These are phyloP conservation scores for Ischnura elegans DNA, from an alignment of 2,888 invertebrate species.

Conservation along the genomic window DNA sequence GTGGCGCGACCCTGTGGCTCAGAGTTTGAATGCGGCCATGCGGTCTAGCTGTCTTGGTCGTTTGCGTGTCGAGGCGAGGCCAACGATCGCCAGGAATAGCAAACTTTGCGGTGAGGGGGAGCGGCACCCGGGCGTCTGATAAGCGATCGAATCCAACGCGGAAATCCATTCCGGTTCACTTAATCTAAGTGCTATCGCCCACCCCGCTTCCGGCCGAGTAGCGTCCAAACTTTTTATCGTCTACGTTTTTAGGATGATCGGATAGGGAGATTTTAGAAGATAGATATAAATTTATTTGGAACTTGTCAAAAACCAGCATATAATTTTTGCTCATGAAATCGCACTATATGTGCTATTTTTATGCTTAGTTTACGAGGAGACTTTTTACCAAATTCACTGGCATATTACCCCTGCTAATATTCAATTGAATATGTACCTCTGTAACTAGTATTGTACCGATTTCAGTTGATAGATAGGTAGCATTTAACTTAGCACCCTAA, in stretches of 20 bases:
- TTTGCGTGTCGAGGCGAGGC: not conserved
- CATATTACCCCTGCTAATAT: no score
- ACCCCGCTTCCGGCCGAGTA: not conserved
- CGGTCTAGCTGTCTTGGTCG: not conserved
- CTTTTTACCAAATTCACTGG: no score
- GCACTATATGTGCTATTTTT: no score
- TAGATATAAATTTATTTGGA: no score
- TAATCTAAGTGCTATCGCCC: slow-evolving; percentile 28
- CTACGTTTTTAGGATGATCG: not conserved
- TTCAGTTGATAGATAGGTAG: no score
- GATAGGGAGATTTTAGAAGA: no score
- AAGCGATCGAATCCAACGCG: slow-evolving; percentile 27
- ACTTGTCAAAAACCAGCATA: no score
- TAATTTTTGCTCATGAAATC: no score
- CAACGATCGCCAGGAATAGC: slow-evolving; percentile 14
- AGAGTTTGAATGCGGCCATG: not conserved
- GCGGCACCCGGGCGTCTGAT: not conserved
- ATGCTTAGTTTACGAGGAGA: no score
- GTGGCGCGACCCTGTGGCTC: not conserved
- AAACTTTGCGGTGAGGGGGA: not conserved
- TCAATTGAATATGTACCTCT: no score
- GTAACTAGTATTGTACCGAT: no score
- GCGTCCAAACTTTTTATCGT: slow-evolving; percentile 1
- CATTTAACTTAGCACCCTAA: no score
- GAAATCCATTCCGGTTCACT: slow-evolving; percentile 1